These are phyloP conservation scores for Drosophila suboccidentalis DNA, from an alignment of 2,888 invertebrate genomes.

Conservation along the genomic window DNA sequence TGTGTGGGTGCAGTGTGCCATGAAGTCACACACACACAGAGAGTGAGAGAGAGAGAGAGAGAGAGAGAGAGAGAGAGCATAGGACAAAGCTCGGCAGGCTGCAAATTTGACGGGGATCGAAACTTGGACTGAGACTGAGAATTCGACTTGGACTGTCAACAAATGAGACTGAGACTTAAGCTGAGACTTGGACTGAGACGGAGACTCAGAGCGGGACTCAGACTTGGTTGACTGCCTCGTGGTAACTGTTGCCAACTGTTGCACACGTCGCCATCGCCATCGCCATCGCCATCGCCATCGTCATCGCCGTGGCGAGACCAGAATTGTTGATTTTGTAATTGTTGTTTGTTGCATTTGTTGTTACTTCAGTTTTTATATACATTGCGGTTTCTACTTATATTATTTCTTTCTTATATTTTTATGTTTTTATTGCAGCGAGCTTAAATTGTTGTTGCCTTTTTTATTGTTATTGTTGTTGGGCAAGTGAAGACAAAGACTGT, in stretches of 20 bases:
- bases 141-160: conserved; percentile 5
- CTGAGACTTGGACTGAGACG: conserved; percentile 13
- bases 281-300: conserved; percentile 27
- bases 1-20: conserved; percentile 45
- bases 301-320: conserved; percentile 52
- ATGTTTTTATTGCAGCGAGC: conserved; percentile 14
- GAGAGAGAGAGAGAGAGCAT: conserved; percentile 4
- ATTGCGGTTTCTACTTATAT: conserved; percentile 24
- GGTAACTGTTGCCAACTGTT: conserved; percentile 50
- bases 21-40: conserved; percentile 40
- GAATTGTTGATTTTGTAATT: conserved; percentile 77
- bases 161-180: conserved; percentile 11
- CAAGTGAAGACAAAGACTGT: conserved; percentile 23
- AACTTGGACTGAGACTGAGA: conserved; percentile 28
- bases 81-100: conserved; percentile 27
- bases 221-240: conserved; percentile 47
- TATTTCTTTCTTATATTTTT: conserved; percentile 4
- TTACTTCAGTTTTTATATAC: conserved; percentile 28
- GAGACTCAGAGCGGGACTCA: conserved; percentile 15
- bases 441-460: conserved; percentile 14
- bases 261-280: conserved; percentile 32
- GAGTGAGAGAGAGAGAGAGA: neutral
- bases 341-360: conserved; percentile 62
- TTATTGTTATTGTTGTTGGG: conserved; percentile 24
- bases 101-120: conserved; percentile 28